phyloP scores from a whole-genome alignment of 2,888 invertebrate species.

The Parnassius mnemosyne region DNA sequence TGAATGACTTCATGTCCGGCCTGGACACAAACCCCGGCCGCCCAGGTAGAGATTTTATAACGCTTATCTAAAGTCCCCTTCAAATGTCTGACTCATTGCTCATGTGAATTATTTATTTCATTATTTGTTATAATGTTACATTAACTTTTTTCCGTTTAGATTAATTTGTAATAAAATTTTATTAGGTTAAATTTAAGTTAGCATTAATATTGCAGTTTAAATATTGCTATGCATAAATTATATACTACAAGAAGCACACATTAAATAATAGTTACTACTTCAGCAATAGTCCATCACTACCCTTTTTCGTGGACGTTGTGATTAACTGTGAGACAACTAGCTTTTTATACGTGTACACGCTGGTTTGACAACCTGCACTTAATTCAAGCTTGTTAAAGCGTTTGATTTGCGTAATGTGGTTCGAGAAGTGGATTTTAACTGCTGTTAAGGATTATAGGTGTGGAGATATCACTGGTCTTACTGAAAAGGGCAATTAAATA shows the following conservation, averaged over 20 bases:
- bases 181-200: too few species aligned
- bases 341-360: neutral
- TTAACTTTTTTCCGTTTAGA: slow-evolving; percentile 8
- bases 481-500: too few species aligned
- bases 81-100: slow-evolving; percentile 22
- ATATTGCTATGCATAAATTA: too few species aligned
- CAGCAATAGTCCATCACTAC: too few species aligned
- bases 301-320: too few species aligned
- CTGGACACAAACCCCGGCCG: slow-evolving; percentile 34
- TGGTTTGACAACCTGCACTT: neutral
- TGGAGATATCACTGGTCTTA: too few species aligned
- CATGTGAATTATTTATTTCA: slow-evolving; percentile 8
- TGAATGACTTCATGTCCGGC: slow-evolving; percentile 31
- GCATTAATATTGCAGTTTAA: too few species aligned
- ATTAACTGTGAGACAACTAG: neutral
- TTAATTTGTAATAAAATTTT: too few species aligned
- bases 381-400: neutral
- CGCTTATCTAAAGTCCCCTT: slow-evolving; percentile 27
- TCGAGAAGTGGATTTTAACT: neutral
- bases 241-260: too few species aligned
- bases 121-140: slow-evolving; percentile 21
- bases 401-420: neutral
- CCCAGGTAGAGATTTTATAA: slow-evolving; percentile 40
- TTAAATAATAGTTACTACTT: too few species aligned
- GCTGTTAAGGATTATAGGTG: neutral